phyloP scores from a whole-genome alignment of 2,888 invertebrate genomes.

The Poecilus cupreus region DNA sequence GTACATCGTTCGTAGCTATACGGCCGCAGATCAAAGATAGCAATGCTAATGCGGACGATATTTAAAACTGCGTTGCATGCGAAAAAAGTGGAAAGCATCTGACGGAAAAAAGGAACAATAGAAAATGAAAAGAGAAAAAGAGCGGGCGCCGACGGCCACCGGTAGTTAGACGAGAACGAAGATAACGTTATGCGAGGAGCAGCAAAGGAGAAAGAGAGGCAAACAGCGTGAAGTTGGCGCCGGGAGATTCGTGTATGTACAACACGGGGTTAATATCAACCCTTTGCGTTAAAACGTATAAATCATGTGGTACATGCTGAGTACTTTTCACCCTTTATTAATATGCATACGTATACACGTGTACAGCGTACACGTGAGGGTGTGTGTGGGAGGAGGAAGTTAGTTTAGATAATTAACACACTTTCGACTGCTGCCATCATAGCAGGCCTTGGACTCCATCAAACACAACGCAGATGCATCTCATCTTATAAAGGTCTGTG shows the following conservation, averaged over 20 bases:
- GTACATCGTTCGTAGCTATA: neutral
- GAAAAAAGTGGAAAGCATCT: conserved; percentile 56
- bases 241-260: neutral
- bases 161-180: neutral
- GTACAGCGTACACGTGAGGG: no score
- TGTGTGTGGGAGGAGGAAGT: no score
- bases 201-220: neutral
- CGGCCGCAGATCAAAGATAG: conserved; percentile 56
- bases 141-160: conserved; percentile 4
- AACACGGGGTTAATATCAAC: conserved; percentile 13
- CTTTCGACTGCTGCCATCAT: no score
- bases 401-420: no score
- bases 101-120: conserved; percentile 51
- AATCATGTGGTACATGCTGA: conserved; percentile 36
- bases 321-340: conserved; percentile 46
- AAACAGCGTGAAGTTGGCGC: neutral
- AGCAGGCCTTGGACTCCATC: no score
- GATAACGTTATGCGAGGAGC: neutral
- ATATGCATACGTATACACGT: conserved; percentile 29
- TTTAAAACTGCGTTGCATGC: conserved; percentile 56
- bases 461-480: no score
- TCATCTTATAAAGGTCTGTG: no score
- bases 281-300: conserved; percentile 30
- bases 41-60: conserved; percentile 54
- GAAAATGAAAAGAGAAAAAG: conserved; percentile 50